Conservation (phyloP, 2,797 vertebrate species). For the Fundulus diaphanus region DNA sequence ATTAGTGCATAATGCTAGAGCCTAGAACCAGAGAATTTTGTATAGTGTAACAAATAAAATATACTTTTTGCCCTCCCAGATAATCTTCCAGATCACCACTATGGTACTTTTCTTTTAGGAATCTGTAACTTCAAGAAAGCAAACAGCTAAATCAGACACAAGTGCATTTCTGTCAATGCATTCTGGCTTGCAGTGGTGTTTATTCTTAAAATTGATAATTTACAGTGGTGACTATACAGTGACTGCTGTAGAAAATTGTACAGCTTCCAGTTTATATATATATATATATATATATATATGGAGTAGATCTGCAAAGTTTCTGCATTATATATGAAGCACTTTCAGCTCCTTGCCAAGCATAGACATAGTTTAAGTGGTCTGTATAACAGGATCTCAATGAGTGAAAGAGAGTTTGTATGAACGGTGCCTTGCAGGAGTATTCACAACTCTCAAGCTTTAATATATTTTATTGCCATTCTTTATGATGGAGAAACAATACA, state of each 20-base stretch:
- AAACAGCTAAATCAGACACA: not conserved
- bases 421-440: not conserved
- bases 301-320: not conserved
- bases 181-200: too few species aligned
- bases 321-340: not conserved
- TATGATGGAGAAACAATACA: not conserved
- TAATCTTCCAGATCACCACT: not conserved
- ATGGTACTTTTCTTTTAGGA: not conserved
- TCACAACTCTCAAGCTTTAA: not conserved
- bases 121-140: not conserved
- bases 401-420: slow-evolving; percentile 1
- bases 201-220: too few species aligned
- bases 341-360: slow-evolving; percentile 14
- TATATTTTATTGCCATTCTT: not conserved
- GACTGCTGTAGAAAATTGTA: not conserved
- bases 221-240: not conserved
- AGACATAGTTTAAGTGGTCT: slow-evolving; percentile 25
- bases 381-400: slow-evolving; percentile 25
- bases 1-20: not conserved
- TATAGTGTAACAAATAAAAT: not conserved
- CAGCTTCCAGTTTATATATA: not conserved
- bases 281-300: not conserved
- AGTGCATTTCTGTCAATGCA: too few species aligned
- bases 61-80: rapidly evolving
- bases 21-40: not conserved